Evolutionary conservation across 2,888 invertebrate genomes (phyloP), one percentile per base, ranked within the genome.

Genomic region (Meliscaeva auricollis): DNA sequence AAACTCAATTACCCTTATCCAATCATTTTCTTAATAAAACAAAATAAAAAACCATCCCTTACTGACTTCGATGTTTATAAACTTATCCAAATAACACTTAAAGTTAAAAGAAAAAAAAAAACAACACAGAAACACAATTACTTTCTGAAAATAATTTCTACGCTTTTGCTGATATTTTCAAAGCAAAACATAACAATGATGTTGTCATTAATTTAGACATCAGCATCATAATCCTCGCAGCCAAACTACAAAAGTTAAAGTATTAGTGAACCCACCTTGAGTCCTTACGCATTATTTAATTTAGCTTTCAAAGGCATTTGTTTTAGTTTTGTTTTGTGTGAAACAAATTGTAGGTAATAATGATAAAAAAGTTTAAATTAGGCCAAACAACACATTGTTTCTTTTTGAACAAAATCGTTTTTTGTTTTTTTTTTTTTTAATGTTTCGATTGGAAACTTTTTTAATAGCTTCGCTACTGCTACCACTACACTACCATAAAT

Each of bases 341-440:
- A n/a, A n/a, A n/a, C n/a, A n/a, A n/a, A n/a, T n/a, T n/a, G n/a
- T n/a, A n/a, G n/a, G n/a, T 82, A 83, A 80, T 32, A 64, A 30
- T 38, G 68, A 72, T 68, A 83, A 72, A 60, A 84, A 84, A 84
- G 72, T 84, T 84, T 84, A 84, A 84, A 84, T 84, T 84, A 66
- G 79, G n/a, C 80, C 80, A 72, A 60, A 66, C 75, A 75, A 46
- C 46, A 64, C 64, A 58, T 84, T 79, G 74, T 54, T 70, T 68
- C 46, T 68, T 7, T 15, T 11, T 1, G 4, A 48, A 64, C 46
- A 73, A 48, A 46, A 64, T 50, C 32, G 15, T 35, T 54, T 54
- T 15, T 52, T 15, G 46, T n/a, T n/a, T n/a, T 50, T 74, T 35
- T 68, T 50, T 48, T 68, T 56, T 46, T 46, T 35, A 66, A 46